Evolutionary conservation across 64 coral and sea anemone species (phyloP), one percentile per base, ranked within the genome.

Genomic region (Orbicella faveolata): DNA sequence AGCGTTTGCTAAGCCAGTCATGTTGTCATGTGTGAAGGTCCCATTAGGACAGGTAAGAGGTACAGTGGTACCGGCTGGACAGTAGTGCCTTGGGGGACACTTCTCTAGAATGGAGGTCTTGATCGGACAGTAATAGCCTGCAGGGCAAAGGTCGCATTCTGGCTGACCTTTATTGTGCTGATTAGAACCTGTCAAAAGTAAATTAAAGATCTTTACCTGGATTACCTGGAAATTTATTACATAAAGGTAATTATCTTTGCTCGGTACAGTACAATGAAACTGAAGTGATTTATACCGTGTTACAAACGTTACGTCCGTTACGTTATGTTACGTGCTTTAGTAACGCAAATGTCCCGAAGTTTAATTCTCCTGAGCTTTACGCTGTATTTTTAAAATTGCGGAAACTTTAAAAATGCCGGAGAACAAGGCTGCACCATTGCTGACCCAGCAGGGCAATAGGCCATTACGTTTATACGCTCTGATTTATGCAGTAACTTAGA

Each of bases 11-110:
- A 99, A 76, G 20, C 84, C 88, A 15, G 91, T 88, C 59, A 89
- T 83, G 65, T 89, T 90, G 7, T 93, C 89, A n/a, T 99, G 73
- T 0, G 97, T 96, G 86, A 91, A 99, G 2, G 97, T 99, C 17
- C 97, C 97, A 89, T 89, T 93, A n/a, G 94, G 97, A 15, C 97
- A 99, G 4, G 72, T 63, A 25, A 91, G 84, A 3, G 97, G 97
- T 33, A 87, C 81, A 64, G 82, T 90, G 11, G 90, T 94, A 2
- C 94, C 97, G 6, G 88, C 75, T 11, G 97, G 97, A 36, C 97
- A 99, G 34, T 94, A 97, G 74, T 94, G 77, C 53, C 81, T 87
- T 10, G 83, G 57, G 25, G 95, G 95, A 33, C 95, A 97, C 23
- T 84, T 83, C 13, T 87, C 80, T 13, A 83, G 88, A 20, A 39